phyloP scores from a whole-genome alignment of 2,888 invertebrate genomes.

The Folsomia candida region DNA sequence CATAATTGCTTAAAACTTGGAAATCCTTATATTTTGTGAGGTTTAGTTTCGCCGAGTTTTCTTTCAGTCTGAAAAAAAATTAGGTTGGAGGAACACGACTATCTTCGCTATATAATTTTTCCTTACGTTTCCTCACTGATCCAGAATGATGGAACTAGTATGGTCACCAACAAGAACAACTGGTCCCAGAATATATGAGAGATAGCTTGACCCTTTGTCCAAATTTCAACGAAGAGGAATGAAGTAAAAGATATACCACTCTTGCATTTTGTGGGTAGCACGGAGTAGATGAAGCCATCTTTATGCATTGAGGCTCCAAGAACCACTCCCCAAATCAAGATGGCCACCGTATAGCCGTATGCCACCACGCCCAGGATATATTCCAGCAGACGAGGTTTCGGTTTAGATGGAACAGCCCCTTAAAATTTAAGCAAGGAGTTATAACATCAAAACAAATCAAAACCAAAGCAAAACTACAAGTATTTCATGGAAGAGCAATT shows the following conservation, averaged over 20 bases:
- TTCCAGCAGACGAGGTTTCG: not conserved
- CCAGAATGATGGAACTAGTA: not conserved
- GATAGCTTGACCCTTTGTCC: not conserved
- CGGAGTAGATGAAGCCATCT: not conserved
- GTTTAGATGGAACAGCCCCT: not conserved
- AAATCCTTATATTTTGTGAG: not conserved
- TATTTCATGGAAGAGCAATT: too few relatives aligned
- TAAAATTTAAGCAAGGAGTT: not conserved
- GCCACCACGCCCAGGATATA: not conserved
- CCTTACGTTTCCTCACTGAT: not conserved
- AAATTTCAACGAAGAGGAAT: not conserved
- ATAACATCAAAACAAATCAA: too few relatives aligned
- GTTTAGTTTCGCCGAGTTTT: not conserved
- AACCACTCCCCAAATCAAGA: not conserved
- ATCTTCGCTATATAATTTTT: too few relatives aligned
- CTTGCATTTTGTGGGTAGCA: not conserved
- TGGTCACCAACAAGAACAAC: not conserved
- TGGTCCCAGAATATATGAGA: not conserved
- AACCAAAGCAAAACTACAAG: too few relatives aligned
- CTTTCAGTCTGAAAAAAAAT: too few relatives aligned
- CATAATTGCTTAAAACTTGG: not conserved
- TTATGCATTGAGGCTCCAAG: not conserved
- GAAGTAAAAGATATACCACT: not conserved
- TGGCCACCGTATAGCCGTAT: not conserved
- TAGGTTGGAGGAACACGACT: too few relatives aligned